Conservation (phyloP, 1,140 invertebrate species). For the Arctopsyche grandis region DNA sequence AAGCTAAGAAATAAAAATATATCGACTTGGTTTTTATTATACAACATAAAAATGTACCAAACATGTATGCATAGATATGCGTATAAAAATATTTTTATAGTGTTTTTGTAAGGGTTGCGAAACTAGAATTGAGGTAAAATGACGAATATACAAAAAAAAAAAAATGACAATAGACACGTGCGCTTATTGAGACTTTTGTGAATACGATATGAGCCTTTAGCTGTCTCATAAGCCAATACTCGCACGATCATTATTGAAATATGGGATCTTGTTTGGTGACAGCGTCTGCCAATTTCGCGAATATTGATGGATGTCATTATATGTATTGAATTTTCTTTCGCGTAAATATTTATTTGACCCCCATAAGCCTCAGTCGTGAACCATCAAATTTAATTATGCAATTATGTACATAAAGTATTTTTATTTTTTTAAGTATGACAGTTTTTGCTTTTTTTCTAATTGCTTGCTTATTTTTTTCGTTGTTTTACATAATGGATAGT, state of each 20-base stretch:
- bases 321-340: background rate
- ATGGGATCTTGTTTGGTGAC: constrained; percentile 16
- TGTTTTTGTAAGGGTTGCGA: no score
- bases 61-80: no score
- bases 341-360: background rate
- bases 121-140: no score
- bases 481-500: background rate
- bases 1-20: no score
- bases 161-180: no score
- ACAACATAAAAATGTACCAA: no score
- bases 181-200: background rate
- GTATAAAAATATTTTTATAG: no score
- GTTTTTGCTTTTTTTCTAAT: background rate
- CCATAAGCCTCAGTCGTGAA: background rate
- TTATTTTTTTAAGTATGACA: background rate
- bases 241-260: background rate
- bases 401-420: no score
- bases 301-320: background rate
- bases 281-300: background rate
- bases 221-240: background rate
- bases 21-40: no score
- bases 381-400: no score
- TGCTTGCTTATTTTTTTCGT: background rate
- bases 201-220: background rate
- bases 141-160: no score